phyloP scores from a whole-genome alignment of 2,888 invertebrate species.

The Eulithis testata region DNA sequence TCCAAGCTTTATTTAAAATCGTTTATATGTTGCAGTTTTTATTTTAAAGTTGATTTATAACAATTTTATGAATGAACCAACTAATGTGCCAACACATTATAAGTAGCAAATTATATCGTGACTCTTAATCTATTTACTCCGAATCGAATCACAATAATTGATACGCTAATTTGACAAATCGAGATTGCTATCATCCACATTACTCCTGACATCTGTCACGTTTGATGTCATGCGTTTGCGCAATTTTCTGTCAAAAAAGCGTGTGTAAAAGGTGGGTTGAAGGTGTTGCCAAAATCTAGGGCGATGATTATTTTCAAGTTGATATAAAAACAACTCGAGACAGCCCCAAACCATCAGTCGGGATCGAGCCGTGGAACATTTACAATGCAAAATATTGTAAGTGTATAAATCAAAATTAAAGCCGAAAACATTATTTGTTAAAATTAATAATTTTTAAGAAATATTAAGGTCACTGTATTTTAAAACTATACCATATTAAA shows the following conservation, averaged over 20 bases:
- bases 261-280: conserved; percentile 17
- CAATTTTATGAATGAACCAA: too few relatives aligned
- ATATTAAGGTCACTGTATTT: too few relatives aligned
- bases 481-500: too few relatives aligned
- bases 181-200: conserved; percentile 27
- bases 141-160: conserved; percentile 5
- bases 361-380: conserved; percentile 46
- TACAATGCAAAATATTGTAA: conserved; percentile 68
- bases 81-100: too few relatives aligned
- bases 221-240: conserved; percentile 24
- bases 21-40: too few relatives aligned
- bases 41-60: too few relatives aligned
- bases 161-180: conserved; percentile 22
- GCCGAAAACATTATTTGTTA: not conserved
- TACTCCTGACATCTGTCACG: conserved; percentile 28
- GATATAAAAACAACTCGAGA: conserved; percentile 58
- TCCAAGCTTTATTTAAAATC: too few relatives aligned
- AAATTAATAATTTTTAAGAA: too few relatives aligned
- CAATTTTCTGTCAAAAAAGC: conserved; percentile 19
- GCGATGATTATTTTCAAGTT: conserved; percentile 35
- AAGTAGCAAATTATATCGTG: too few relatives aligned
- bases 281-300: conserved; percentile 31
- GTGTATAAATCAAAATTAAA: conserved; percentile 40
- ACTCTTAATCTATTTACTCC: not conserved
- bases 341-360: conserved; percentile 62